Evolutionary conservation across 2,113 vertebrate species (phyloP), one percentile per base, ranked within the genome.

Genomic region (Osmerus mordax): DNA sequence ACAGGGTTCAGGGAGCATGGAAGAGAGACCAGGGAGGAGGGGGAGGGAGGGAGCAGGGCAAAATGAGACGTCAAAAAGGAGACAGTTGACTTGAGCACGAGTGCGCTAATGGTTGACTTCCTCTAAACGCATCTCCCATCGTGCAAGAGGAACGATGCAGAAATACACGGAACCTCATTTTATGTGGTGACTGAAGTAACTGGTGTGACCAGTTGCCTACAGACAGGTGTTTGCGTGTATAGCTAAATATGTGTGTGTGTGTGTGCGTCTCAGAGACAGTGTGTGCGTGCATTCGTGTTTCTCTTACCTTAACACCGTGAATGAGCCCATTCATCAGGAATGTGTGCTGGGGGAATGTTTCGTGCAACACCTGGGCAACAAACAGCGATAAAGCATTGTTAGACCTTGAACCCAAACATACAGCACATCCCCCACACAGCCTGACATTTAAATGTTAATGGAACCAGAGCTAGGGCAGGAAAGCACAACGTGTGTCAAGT

Each of bases 271-370:
- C 32, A 41, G 41, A 21, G n/a, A 41, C 19, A 9, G 8, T 25
- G 70, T 8, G 3, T 9, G 1, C 9, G 67, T 68, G 65, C 52
- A 13, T 8, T 5, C n/a, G 4, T 54, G 3, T 29, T 63, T 74
- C 28, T 74, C 83, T 91, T 76, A 96, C 95, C 93, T 96, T 97
- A 80, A 96, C 95, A 21, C 95, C 95, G 41, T 96, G 95, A 78
- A 97, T 96, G 11, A 97, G 92, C 67, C 95, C 95, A 67, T 97
- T 96, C 95, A 96, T 96, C 88, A 96, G 87, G 91, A 96, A 96
- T 0, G 95, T 96, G 78, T 96, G 95, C 74, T 95, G 94, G 66
- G 95, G 95, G 79, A 97, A 97, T 70, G 95, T 96, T 86, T 95
- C 91, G 79, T 91, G 94, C 77, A 97, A 91, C 28, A 96, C 95